Conservation (phyloP, 92 coral and sea anemone species). For the Zoanthus solanderi region DNA sequence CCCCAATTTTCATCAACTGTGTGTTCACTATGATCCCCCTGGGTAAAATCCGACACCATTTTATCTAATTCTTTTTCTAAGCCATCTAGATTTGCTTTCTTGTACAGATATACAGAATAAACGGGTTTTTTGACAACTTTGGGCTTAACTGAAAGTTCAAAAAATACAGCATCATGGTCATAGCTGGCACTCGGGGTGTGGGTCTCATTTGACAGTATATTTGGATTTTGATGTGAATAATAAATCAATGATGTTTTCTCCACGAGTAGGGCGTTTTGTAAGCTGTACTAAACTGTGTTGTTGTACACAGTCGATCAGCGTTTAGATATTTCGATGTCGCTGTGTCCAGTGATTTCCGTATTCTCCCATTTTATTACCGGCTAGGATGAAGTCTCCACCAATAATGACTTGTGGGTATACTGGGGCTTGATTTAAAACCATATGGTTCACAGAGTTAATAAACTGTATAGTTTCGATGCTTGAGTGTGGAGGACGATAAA, state of each 20-base stretch:
- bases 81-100: too few species aligned
- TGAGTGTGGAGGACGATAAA: constrained; percentile 25
- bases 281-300: not conserved
- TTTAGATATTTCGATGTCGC: not conserved
- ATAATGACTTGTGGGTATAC: too few species aligned
- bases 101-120: not conserved
- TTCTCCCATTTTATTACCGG: constrained; percentile 28
- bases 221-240: constrained; percentile 18
- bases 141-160: not conserved
- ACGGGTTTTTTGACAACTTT: not conserved
- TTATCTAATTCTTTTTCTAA: too few species aligned
- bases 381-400: constrained; percentile 20
- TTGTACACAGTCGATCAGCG: constrained; percentile 1
- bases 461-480: constrained; percentile 33
- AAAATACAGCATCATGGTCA: constrained; percentile 21
- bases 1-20: too few species aligned
- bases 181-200: constrained; percentile 9
- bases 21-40: too few species aligned
- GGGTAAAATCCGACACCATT: too few species aligned
- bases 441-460: constrained; percentile 37
- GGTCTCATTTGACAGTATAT: constrained; percentile 6
- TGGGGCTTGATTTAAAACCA: not conserved
- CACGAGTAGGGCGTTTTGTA: constrained; percentile 27
- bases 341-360: not conserved
- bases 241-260: constrained; percentile 19